Conservation (phyloP, 2,113 vertebrate species). For the Eptesicus fuscus region DNA sequence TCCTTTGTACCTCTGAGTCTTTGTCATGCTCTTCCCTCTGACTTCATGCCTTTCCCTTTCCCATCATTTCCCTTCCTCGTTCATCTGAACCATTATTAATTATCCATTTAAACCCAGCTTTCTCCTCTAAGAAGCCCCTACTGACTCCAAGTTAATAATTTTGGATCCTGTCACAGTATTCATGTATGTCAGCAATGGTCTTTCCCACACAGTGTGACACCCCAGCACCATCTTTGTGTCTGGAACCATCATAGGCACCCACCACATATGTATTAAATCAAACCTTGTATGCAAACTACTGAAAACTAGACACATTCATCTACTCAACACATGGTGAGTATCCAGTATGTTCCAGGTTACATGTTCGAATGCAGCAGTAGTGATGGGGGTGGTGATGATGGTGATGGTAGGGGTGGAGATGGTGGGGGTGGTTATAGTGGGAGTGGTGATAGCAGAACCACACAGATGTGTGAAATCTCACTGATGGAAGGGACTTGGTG, state of each 20-base stretch:
- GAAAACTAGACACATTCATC: not conserved
- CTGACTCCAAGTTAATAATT: not conserved
- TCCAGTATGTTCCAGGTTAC: not conserved
- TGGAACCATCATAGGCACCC: not conserved
- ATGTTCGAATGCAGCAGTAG: not conserved
- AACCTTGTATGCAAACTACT: not conserved
- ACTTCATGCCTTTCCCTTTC: not conserved
- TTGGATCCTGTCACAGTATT: not conserved
- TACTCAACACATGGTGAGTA: not conserved
- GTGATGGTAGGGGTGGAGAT: not conserved
- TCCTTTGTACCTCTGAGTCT: not conserved
- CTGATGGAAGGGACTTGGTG: not conserved
- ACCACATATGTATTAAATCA: not conserved
- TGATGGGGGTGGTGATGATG: not conserved
- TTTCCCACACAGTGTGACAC: not conserved
- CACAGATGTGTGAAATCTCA: not conserved
- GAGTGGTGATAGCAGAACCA: not conserved
- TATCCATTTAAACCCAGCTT: not conserved
- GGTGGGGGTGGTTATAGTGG: not conserved
- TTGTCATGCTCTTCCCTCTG: not conserved
- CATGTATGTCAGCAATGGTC: no score
- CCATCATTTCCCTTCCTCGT: not conserved
- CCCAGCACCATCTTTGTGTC: not conserved
- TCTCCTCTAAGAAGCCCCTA: not conserved
- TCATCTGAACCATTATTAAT: not conserved